Base-by-base conservation (phyloP, 2,888 invertebrate species). In the Drosophila planitibia region DNA sequence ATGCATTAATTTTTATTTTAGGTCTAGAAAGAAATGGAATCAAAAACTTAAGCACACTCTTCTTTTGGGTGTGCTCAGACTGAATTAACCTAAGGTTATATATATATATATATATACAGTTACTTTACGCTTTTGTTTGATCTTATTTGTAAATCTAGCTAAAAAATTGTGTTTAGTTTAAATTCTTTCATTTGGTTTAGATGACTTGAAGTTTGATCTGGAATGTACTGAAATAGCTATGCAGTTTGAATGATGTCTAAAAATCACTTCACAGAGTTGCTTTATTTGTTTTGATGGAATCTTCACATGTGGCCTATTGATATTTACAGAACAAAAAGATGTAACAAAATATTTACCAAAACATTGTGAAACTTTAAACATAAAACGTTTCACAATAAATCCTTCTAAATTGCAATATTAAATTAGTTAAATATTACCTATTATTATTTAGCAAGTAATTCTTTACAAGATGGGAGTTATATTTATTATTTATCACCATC, bases 1-100 rank as follows among this genome's bases (percentile, higher is more conserved):
- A 71, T 71, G 70, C 62, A 63, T 66, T 57, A 51, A 53, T 49
- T 32, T 70, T 73, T 57, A 30, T 30, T 62, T 68, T 57, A 72
- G 25, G 49, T 81, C 83, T 89, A 88, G 86, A 82, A 86, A 90
- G 79, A 88, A 89, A 87, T 86, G 64, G 88, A 87, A 85, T 88
- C 89, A 85, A 91, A 88, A 88, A 86, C 69, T 71, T 70, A 67
- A 76, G 64, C 67, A 84, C 82, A 65, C 62, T 47, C 52, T 22
- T 66, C 19, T 67, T 54, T 71, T 55, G 16, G 35, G 55, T 69
- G 69, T 61, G 78, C 76, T 73, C 65, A 71, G 71, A 66, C 54
- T 63, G 54, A 59, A 58, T 77, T 76, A 76, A 67, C 58, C 77
- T 85, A 68, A 49, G 55, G 58, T 74, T 74, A 63, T 62, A 44